Evolutionary conservation across 2,113 vertebrate genomes (phyloP).

Genomic region (Phyllopteryx taeniolatus): DNA sequence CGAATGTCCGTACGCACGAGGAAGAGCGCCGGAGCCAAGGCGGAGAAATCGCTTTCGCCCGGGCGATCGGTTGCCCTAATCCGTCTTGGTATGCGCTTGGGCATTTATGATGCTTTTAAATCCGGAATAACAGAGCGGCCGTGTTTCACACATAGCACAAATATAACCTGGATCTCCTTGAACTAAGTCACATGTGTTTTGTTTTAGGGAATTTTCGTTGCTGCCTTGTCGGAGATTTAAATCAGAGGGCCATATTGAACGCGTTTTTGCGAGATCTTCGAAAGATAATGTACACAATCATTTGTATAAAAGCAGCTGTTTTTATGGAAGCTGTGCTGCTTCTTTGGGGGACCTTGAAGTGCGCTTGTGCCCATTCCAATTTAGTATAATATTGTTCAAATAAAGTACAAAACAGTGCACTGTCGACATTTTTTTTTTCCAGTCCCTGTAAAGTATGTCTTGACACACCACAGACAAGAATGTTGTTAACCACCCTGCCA

Average conservation of each 20-base stretch:
- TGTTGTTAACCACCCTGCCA: too few species aligned
- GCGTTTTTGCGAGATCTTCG: background rate
- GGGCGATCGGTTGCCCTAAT: constrained; percentile 45
- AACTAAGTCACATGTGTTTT: constrained; percentile 43
- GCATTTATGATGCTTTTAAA: constrained; percentile 45
- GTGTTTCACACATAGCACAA: constrained; percentile 32
- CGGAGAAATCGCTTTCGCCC: constrained; percentile 35
- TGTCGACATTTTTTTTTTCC: too few species aligned
- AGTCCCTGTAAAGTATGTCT: too few species aligned
- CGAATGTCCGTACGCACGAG: constrained; percentile 15
- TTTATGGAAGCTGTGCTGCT: too few species aligned
- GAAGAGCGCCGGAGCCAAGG: constrained; percentile 8
- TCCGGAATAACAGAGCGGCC: constrained; percentile 37
- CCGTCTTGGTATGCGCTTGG: constrained; percentile 31
- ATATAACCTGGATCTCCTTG: constrained; percentile 23
- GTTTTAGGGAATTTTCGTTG: constrained; percentile 42
- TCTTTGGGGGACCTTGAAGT: too few species aligned
- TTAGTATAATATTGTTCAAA: too few species aligned
- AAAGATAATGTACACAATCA: too few species aligned
- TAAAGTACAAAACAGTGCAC: too few species aligned
- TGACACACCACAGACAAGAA: too few species aligned
- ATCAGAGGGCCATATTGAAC: background rate
- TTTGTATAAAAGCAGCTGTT: too few species aligned
- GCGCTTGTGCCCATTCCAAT: too few species aligned
- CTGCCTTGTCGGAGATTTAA: constrained; percentile 7